Percentiles rank a stretch among this genome's conserved stretches.
These are phyloP conservation scores for Aselliscus stoliczkanus DNA, from an alignment of 2,797 vertebrate genomes.

Conservation along the genomic window DNA sequence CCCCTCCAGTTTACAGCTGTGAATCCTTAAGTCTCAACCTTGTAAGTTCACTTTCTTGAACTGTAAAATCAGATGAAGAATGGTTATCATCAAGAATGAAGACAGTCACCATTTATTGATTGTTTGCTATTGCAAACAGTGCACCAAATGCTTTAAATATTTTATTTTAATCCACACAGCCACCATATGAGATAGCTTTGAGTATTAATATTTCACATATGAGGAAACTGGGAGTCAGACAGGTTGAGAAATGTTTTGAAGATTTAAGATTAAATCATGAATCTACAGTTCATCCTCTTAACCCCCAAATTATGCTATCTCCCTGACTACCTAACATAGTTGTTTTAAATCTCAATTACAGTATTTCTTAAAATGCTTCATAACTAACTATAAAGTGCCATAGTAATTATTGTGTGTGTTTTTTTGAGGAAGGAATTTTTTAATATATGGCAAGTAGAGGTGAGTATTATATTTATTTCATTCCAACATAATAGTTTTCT, in stretches of 20 bases:
- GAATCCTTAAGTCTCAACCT: neutral
- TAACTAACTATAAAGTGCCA: neutral
- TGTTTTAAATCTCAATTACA: neutral
- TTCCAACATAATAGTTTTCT: neutral
- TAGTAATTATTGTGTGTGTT: neutral
- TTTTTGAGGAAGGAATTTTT: neutral
- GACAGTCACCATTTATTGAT: neutral
- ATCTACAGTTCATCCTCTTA: neutral
- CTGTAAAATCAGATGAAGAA: neutral
- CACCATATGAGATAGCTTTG: neutral
- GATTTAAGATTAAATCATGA: neutral
- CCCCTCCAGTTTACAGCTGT: neutral
- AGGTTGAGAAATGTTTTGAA: neutral
- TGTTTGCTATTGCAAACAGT: neutral
- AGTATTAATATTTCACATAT: neutral
- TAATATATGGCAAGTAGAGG: neutral
- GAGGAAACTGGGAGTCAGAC: neutral
- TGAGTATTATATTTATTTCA: neutral
- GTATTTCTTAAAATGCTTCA: neutral
- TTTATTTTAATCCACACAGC: neutral
- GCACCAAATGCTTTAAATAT: neutral
- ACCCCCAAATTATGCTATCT: neutral
- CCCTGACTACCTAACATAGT: neutral
- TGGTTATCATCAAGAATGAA: neutral
- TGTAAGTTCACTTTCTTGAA: neutral